A percentile compares a stretch with the other conserved stretches of the same genome.
Conservation (phyloP, 1,140 invertebrate species). For the Marisa cornuarietis region DNA sequence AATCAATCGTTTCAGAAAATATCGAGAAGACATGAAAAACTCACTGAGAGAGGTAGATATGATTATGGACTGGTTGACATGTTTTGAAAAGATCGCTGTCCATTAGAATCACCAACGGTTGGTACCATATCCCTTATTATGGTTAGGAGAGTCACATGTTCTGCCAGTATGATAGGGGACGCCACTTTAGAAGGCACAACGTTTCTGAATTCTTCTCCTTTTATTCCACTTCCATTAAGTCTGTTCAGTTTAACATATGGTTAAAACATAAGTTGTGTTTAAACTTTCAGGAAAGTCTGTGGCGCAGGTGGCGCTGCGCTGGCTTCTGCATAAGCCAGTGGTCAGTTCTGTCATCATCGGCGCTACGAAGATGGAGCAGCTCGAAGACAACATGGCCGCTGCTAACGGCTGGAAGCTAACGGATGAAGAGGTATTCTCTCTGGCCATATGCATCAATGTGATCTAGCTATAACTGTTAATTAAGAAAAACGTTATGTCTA, state of each 20-base stretch:
- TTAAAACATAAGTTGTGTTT: not conserved
- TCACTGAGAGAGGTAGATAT: too few species aligned
- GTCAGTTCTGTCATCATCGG: conserved; percentile 50
- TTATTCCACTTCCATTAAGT: not conserved
- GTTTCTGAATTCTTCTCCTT: too few species aligned
- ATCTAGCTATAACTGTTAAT: too few species aligned
- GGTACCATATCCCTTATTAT: not conserved
- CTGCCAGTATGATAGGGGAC: not conserved
- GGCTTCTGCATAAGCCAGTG: conserved; percentile 40
- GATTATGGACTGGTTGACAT: too few species aligned
- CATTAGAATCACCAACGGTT: not conserved
- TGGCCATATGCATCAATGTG: too few species aligned
- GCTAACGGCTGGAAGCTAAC: conserved; percentile 35
- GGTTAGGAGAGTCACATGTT: not conserved
- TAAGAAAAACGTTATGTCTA: too few species aligned
- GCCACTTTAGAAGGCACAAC: not conserved
- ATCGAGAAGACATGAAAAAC: too few species aligned
- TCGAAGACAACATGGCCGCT: conserved; percentile 47
- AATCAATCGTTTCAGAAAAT: too few species aligned
- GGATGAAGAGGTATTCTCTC: conserved; percentile 25
- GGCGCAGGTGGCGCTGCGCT: conserved; percentile 44
- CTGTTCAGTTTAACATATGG: not conserved
- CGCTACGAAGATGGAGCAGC: conserved; percentile 36
- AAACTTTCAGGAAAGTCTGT: conserved; percentile 21
- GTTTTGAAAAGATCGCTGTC: not conserved